Conservation (phyloP, 2,797 vertebrate species). For the Tiaroga cobitis region DNA sequence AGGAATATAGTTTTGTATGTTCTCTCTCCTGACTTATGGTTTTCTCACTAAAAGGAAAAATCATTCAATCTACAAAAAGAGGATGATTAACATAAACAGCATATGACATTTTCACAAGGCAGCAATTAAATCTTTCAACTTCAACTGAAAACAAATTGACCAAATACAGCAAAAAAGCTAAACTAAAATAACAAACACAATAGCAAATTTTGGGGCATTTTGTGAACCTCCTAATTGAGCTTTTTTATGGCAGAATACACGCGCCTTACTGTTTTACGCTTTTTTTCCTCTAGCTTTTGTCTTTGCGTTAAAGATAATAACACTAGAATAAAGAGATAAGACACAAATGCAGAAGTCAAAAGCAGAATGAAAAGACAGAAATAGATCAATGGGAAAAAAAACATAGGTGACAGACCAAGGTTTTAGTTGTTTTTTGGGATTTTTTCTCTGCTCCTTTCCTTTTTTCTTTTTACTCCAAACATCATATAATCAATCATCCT, state of each 20-base stretch:
- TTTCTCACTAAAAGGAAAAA: conserved; percentile 1
- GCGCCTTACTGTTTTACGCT: background rate
- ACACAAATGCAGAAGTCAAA: background rate
- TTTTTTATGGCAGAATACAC: background rate
- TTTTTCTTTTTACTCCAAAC: conserved; percentile 17
- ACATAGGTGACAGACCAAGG: background rate
- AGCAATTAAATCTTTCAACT: too few relatives aligned
- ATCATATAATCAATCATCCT: conserved; percentile 64
- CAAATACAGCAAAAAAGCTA: background rate
- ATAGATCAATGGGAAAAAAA: background rate
- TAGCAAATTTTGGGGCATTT: background rate
- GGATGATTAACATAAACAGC: background rate
- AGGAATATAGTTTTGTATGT: background rate
- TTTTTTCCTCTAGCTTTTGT: background rate
- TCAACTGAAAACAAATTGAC: background rate
- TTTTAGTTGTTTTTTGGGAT: conserved; percentile 21
- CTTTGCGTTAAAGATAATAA: background rate
- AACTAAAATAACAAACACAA: background rate
- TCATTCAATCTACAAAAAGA: background rate
- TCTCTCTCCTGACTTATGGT: background rate
- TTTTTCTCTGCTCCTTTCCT: background rate
- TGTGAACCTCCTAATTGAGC: background rate
- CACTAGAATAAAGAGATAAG: background rate
- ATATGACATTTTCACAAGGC: background rate
- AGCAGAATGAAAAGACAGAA: background rate